Conservation (phyloP, 2,797 vertebrate species). For the Poecilia gillii region DNA sequence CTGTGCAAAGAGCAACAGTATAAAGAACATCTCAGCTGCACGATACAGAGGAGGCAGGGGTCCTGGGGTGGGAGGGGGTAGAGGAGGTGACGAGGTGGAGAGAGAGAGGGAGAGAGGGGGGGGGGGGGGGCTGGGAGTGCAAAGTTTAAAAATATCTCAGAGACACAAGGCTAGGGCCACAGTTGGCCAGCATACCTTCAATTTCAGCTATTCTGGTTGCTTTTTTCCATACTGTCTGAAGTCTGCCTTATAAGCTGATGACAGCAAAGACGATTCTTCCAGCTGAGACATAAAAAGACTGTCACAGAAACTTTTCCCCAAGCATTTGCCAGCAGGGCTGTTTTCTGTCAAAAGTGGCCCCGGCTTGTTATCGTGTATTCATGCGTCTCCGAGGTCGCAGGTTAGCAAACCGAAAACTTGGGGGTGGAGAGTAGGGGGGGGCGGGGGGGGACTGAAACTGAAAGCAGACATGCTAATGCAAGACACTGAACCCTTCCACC, state of each 20-base stretch:
- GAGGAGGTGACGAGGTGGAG: slow-evolving; percentile 47
- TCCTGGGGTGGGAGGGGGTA: slow-evolving; percentile 42
- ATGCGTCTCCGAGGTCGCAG: slow-evolving; percentile 28
- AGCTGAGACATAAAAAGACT: slow-evolving; percentile 65
- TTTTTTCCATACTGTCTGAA: slow-evolving; percentile 77
- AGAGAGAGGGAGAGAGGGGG: not conserved
- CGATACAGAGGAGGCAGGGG: slow-evolving; percentile 42
- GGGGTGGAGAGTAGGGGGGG: not conserved
- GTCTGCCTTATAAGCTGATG: slow-evolving; percentile 81
- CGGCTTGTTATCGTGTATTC: slow-evolving; percentile 39
- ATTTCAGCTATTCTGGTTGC: slow-evolving; percentile 77
- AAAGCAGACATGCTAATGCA: slow-evolving; percentile 19
- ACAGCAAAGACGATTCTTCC: slow-evolving; percentile 45
- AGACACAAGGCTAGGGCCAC: slow-evolving; percentile 55
- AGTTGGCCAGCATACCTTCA: slow-evolving; percentile 73
- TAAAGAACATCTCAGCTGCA: slow-evolving; percentile 50
- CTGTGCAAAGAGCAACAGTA: slow-evolving; percentile 52
- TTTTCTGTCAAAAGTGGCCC: slow-evolving; percentile 40
- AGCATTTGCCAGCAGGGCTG: slow-evolving; percentile 49
- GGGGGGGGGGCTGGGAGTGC: slow-evolving; percentile 58
- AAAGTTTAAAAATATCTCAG: slow-evolving; percentile 80
- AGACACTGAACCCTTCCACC: slow-evolving; percentile 13
- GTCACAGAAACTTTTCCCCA: slow-evolving; percentile 46
- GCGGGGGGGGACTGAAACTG: not conserved
- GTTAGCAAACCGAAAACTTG: slow-evolving; percentile 11